Percentiles rank a stretch among this genome's conserved stretches.
Evolutionary conservation across 1,140 invertebrate genomes (phyloP).

Genomic region (Colletes gigas): DNA sequence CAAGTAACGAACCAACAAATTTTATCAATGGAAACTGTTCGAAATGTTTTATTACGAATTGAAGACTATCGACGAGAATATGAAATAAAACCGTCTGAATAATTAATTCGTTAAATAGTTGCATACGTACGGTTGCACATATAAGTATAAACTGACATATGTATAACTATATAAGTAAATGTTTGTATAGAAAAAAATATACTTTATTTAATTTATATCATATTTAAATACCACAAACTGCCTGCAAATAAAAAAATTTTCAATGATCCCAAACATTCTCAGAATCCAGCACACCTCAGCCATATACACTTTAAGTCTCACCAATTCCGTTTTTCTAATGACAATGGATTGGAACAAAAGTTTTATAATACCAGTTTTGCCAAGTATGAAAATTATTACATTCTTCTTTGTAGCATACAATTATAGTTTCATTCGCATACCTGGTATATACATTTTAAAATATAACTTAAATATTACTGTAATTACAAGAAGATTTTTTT

Average conservation of each 20-base stretch:
- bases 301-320: too few species aligned
- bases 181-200: not conserved
- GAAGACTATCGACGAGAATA: not conserved
- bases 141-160: not conserved
- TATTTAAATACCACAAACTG: not conserved
- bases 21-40: not conserved
- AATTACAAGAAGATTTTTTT: too few species aligned
- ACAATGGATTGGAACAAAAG: not conserved
- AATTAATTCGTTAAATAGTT: not conserved
- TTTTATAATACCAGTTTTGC: too few species aligned
- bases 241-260: too few species aligned
- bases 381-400: too few species aligned
- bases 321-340: too few species aligned
- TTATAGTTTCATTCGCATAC: too few species aligned
- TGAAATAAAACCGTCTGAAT: too few species aligned
- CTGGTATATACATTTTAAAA: not conserved
- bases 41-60: not conserved
- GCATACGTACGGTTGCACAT: too few species aligned
- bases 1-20: constrained; percentile 71
- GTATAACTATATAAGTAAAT: not conserved
- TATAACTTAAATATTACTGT: not conserved
- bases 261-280: too few species aligned
- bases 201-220: not conserved
- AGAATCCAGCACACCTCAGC: too few species aligned
- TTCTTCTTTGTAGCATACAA: too few species aligned